Evolutionary conservation across 2,888 invertebrate genomes (phyloP).

Genomic region (Papilio demoleus): DNA sequence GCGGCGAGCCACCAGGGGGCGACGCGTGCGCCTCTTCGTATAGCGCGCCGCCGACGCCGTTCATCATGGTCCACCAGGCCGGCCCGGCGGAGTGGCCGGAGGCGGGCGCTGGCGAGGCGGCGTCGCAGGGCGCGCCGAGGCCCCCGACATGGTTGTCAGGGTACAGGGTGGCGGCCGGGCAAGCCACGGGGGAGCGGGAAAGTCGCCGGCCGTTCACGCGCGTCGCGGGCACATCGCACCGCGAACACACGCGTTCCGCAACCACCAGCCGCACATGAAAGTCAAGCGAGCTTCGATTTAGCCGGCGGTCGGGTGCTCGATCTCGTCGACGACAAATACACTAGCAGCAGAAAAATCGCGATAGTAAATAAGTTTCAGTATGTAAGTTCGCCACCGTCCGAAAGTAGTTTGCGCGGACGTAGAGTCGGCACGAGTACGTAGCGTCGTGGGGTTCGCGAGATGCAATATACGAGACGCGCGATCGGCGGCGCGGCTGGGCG

Average conservation of each 20-base stretch:
- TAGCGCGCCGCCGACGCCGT: slow-evolving; percentile 89
- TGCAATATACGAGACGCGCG: slow-evolving; percentile 72
- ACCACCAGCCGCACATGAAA: slow-evolving; percentile 80
- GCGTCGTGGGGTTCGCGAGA: slow-evolving; percentile 68
- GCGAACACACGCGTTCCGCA: slow-evolving; percentile 78
- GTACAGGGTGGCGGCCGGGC: slow-evolving; percentile 93
- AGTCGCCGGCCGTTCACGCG: slow-evolving; percentile 78
- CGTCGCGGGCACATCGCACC: slow-evolving; percentile 82
- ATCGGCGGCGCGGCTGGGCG: slow-evolving; percentile 79
- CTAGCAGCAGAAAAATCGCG: slow-evolving; percentile 27
- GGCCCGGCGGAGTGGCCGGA: slow-evolving; percentile 93
- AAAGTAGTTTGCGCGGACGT: slow-evolving; percentile 47
- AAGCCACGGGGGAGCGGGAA: slow-evolving; percentile 88
- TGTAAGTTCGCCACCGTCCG: slow-evolving; percentile 34
- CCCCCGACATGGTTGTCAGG: slow-evolving; percentile 88
- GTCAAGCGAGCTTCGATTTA: slow-evolving; percentile 81
- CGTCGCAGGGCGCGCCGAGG: slow-evolving; percentile 87
- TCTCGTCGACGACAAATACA: slow-evolving; percentile 27
- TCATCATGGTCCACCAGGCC: slow-evolving; percentile 94
- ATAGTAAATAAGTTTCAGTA: slow-evolving; percentile 24
- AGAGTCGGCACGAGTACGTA: slow-evolving; percentile 53
- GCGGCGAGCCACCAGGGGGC: slow-evolving; percentile 84
- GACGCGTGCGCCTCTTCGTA: slow-evolving; percentile 88
- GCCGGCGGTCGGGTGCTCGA: slow-evolving; percentile 69
- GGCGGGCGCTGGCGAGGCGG: slow-evolving; percentile 90